These are phyloP conservation scores for Drosophila ustulata DNA, from an alignment of 2,888 invertebrate species.

Conservation along the genomic window DNA sequence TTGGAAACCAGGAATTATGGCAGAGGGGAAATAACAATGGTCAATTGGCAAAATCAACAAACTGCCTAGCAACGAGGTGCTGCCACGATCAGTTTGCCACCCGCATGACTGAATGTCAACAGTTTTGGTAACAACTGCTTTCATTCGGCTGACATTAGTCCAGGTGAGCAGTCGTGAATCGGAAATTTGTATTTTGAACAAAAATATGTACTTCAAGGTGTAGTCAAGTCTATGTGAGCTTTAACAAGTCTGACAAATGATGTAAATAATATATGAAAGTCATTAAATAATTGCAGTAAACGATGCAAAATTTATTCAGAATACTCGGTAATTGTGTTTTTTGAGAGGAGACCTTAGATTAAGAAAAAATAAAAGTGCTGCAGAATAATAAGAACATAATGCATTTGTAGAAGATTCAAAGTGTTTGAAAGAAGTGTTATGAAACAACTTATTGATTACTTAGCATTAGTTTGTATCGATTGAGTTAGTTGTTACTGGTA, in stretches of 20 bases:
- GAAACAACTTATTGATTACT: constrained; percentile 35
- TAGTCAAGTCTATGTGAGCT: background rate
- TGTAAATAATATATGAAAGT: background rate
- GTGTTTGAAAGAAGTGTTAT: constrained; percentile 4
- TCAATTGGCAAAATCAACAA: constrained; percentile 66
- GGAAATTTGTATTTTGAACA: constrained; percentile 20
- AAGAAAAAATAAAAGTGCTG: constrained; percentile 33
- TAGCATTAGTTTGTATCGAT: constrained; percentile 40
- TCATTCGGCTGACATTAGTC: constrained; percentile 57
- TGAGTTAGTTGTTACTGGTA: constrained; percentile 69
- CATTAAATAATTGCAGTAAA: background rate
- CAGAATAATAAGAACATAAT: background rate
- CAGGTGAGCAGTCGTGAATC: constrained; percentile 69
- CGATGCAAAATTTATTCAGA: background rate
- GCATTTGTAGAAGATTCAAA: background rate
- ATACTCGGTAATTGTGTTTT: background rate
- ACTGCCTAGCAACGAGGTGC: constrained; percentile 68
- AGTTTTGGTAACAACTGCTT: constrained; percentile 39
- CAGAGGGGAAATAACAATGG: constrained; percentile 61
- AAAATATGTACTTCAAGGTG: constrained; percentile 1
- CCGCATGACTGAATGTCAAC: constrained; percentile 3
- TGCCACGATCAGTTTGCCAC: constrained; percentile 63
- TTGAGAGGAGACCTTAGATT: background rate
- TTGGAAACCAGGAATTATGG: constrained; percentile 55
- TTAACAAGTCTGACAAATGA: background rate